Conservation (phyloP, 2,113 vertebrate genomes). For the Cyprinodon variegatus region DNA sequence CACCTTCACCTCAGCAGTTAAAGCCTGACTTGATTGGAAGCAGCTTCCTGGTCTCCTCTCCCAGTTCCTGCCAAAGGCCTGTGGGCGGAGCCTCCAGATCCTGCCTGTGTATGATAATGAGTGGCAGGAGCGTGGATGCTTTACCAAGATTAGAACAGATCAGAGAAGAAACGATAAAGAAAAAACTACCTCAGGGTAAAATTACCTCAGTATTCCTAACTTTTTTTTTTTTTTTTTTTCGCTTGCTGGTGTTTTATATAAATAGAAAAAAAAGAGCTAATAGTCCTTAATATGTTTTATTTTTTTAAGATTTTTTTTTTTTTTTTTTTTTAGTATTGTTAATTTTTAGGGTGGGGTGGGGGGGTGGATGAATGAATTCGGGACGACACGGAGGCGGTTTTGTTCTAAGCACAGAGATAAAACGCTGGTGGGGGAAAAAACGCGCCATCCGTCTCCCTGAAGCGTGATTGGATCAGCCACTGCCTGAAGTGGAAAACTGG, state of each 20-base stretch:
- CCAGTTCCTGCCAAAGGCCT: slow-evolving; percentile 68
- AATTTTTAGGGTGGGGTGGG: slow-evolving; percentile 50
- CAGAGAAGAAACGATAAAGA: slow-evolving; percentile 77
- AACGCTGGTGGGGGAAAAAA: slow-evolving; percentile 32
- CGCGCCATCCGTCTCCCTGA: slow-evolving; percentile 62
- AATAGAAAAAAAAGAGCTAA: slow-evolving; percentile 83
- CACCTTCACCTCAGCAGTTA: slow-evolving; percentile 52
- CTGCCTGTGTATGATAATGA: slow-evolving; percentile 68
- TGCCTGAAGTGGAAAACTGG: slow-evolving; percentile 43
- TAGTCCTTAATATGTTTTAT: slow-evolving; percentile 98
- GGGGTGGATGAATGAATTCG: slow-evolving; percentile 79
- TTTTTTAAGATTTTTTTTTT: slow-evolving; percentile 91
- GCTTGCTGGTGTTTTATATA: slow-evolving; percentile 85
- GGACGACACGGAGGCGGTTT: slow-evolving; percentile 66
- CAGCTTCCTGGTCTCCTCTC: slow-evolving; percentile 74
- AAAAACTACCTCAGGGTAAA: slow-evolving; percentile 95
- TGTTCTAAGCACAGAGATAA: slow-evolving; percentile 24
- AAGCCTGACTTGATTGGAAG: slow-evolving; percentile 53
- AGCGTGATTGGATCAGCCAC: slow-evolving; percentile 55
- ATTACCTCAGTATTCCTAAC: slow-evolving; percentile 93
- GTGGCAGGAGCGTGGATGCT: slow-evolving; percentile 64
- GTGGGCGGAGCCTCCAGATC: slow-evolving; percentile 74
- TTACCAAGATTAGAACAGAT: slow-evolving; percentile 79
- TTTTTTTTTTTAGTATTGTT: slow-evolving; percentile 43
- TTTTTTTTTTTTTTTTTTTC: slow-evolving; percentile 75